Evolutionary conservation across 2,797 vertebrate species (phyloP), one percentile per base, ranked within the genome.

Genomic region (Microchirus variegatus): DNA sequence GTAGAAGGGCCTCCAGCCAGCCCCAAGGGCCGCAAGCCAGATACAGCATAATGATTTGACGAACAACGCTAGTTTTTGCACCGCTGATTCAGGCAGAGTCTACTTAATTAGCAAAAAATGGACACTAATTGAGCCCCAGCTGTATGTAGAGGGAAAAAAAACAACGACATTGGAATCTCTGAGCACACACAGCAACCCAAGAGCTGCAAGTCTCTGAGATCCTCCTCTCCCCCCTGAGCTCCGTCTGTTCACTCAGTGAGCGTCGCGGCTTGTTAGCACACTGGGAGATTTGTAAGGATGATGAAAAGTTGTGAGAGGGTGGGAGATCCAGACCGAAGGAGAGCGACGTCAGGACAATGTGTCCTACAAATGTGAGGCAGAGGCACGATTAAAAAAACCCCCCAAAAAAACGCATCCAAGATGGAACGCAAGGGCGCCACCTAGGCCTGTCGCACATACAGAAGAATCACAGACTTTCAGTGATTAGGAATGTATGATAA

Each of bases 101-200:
- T 87, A 79, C 84, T 90, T 90, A 87, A 91, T 90, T 92, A 89
- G 84, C 71, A 80, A 87, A 87, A 89, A 90, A 89, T 87, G 86
- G 87, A 87, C 88, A 86, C 87, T 91, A 90, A 92, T 91, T 92
- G 89, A 90, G 89, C 89, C 87, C 87, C 89, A 87, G 89, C 85
- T 90, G 89, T 86, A 91, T 67, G 74, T 67, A 43, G 43, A 40
- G 9, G 13, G 13, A 10, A 5, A 11, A 12, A 50, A 2, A 15
- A 40, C 19, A 49, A 60, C 22, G 52, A 59, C 71, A 87, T 60
- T 77, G 67, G 79, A 87, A 78, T 90, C 88, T 88, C 84, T 67
- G 53, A 78, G 74, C 81, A 82, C 82, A 80, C 82, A 80, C 82
- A 84, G 72, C 79, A 82, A 75, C 86, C 88, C 87, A 73, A 82